These are phyloP conservation scores for Rhagium mordax DNA, from an alignment of 2,888 invertebrate genomes.

Conservation along the genomic window DNA sequence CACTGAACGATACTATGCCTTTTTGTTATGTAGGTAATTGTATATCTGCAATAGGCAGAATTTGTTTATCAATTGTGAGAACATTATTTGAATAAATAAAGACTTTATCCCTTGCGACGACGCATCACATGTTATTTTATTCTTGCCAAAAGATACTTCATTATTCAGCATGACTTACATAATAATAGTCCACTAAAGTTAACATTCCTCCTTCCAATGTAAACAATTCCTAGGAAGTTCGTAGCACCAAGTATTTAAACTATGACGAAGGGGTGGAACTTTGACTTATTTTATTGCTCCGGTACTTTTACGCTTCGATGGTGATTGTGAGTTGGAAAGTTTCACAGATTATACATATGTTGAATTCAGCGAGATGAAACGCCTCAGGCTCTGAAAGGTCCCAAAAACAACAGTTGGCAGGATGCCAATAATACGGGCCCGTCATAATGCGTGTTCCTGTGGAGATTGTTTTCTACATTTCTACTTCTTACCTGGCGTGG, in stretches of 20 bases:
- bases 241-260: neutral
- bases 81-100: too few relatives aligned
- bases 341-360: neutral
- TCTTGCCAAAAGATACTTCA: neutral
- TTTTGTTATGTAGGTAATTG: too few relatives aligned
- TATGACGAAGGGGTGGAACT: slow-evolving; percentile 3
- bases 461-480: slow-evolving; percentile 10
- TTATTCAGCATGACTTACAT: neutral
- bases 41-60: too few relatives aligned
- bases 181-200: neutral
- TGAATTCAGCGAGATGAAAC: neutral
- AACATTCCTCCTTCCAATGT: neutral
- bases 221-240: neutral
- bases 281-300: slow-evolving; percentile 5
- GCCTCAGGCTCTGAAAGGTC: neutral
- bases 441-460: slow-evolving; percentile 10
- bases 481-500: neutral
- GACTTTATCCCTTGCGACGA: too few relatives aligned
- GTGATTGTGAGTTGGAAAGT: neutral
- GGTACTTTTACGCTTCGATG: slow-evolving; percentile 2
- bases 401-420: slow-evolving; percentile 4
- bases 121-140: too few relatives aligned
- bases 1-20: too few relatives aligned
- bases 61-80: too few relatives aligned
- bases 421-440: neutral